phyloP scores from a whole-genome alignment of 2,888 invertebrate species.

The Notodonta ziczac region DNA sequence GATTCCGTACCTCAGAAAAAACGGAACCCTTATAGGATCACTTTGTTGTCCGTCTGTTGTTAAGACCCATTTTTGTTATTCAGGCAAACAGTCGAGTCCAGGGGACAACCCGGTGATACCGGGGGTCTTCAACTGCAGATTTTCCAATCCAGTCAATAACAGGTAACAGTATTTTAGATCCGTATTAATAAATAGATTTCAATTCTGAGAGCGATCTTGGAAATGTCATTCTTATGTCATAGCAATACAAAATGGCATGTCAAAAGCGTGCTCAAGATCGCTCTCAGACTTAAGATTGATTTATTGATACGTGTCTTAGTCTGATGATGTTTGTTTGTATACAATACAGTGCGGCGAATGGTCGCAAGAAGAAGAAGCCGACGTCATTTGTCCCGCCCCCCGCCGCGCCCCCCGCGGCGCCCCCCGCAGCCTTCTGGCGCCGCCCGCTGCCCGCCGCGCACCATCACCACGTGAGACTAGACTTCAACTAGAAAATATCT shows the following conservation, averaged over 20 bases:
- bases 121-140: constrained; percentile 95
- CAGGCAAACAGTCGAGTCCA: constrained; percentile 63
- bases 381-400: constrained; percentile 93
- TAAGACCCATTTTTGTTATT: neutral
- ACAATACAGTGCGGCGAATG: constrained; percentile 73
- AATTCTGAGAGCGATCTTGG: too few relatives aligned
- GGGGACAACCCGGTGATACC: constrained; percentile 85
- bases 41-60: too few relatives aligned
- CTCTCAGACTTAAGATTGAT: too few relatives aligned
- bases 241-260: too few relatives aligned
- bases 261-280: too few relatives aligned
- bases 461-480: constrained; percentile 53
- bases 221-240: too few relatives aligned
- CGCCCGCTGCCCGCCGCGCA: constrained; percentile 87
- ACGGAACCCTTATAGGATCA: too few relatives aligned
- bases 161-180: constrained; percentile 60
- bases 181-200: too few relatives aligned
- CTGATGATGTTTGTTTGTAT: neutral
- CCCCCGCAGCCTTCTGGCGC: constrained; percentile 92
- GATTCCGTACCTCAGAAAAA: too few relatives aligned
- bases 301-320: neutral
- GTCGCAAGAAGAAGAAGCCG: constrained; percentile 95
- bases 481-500: too few relatives aligned
- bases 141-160: constrained; percentile 88
- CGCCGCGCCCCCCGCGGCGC: constrained; percentile 88